phyloP scores from a whole-genome alignment of 2,888 invertebrate genomes.

The Nysson spinosus region DNA sequence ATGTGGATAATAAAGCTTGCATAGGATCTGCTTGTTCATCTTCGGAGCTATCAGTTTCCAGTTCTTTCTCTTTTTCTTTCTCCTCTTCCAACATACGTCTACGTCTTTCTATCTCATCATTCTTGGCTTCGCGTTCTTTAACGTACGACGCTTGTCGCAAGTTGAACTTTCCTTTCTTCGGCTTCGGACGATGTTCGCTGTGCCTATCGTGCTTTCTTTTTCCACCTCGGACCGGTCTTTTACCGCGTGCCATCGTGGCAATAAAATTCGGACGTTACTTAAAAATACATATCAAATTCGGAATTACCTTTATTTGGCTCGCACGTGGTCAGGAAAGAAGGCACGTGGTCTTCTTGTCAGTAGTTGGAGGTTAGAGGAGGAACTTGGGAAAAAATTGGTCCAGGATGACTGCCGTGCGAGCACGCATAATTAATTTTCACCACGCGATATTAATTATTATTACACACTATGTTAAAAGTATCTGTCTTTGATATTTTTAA shows the following conservation, averaged over 20 bases:
- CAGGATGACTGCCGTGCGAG: too few species aligned
- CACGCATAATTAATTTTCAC: too few species aligned
- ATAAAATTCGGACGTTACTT: background rate
- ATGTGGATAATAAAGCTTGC: conserved; percentile 79
- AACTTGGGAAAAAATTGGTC: too few species aligned
- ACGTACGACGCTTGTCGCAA: conserved; percentile 68
- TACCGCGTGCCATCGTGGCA: conserved; percentile 62
- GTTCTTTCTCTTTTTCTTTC: conserved; percentile 75
- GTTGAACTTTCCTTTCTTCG: conserved; percentile 72
- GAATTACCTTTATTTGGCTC: too few species aligned
- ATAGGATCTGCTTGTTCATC: conserved; percentile 80
- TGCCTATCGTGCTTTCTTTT: conserved; percentile 62
- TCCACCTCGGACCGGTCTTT: conserved; percentile 63
- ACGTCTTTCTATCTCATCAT: conserved; percentile 70
- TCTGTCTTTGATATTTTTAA: too few species aligned
- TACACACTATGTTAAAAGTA: too few species aligned
- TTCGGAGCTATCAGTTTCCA: conserved; percentile 77
- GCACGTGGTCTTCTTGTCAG: too few species aligned
- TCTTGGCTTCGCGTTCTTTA: conserved; percentile 69
- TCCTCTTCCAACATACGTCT: conserved; percentile 77
- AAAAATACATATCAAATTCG: too few species aligned
- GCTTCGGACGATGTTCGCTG: conserved; percentile 53
- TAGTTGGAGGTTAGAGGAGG: too few species aligned
- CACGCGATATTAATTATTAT: too few species aligned
- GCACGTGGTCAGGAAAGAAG: too few species aligned